Percentiles rank a stretch among this genome's conserved stretches.
Evolutionary conservation across 2,113 vertebrate genomes (phyloP).

Genomic region (Pterophyllum scalare): DNA sequence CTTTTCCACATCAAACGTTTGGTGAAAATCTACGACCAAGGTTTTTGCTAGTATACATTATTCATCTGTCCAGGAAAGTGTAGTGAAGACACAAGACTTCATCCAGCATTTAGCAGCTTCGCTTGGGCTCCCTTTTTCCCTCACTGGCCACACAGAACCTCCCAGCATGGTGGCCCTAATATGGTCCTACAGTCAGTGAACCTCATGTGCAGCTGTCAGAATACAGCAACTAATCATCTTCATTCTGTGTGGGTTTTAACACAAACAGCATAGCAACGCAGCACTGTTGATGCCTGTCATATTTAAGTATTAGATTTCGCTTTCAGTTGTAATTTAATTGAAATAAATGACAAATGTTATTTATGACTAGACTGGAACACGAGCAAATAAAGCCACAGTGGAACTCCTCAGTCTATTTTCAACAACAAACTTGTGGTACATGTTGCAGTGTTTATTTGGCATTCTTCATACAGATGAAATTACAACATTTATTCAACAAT

Average conservation of each 20-base stretch:
- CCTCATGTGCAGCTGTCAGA: neutral
- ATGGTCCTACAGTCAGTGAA: neutral
- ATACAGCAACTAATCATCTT: neutral
- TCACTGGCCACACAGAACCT: neutral
- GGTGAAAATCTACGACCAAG: conserved; percentile 85
- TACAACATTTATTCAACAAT: conserved; percentile 59
- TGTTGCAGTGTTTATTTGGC: conserved; percentile 74
- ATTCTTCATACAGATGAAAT: conserved; percentile 71
- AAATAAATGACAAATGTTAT: neutral
- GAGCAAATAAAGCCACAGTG: neutral
- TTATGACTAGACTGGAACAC: neutral
- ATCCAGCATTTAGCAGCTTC: neutral
- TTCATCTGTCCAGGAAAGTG: neutral
- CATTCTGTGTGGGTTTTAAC: neutral
- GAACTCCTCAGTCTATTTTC: neutral
- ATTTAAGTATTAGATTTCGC: neutral
- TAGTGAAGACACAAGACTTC: neutral
- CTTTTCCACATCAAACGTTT: conserved; percentile 88
- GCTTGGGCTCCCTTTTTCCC: neutral
- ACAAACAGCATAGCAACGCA: neutral
- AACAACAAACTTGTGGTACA: conserved; percentile 21
- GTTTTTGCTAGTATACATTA: conserved; percentile 62
- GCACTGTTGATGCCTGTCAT: neutral
- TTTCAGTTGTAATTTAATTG: conserved; percentile 1
- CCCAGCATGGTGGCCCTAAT: neutral